Conservation (phyloP, 2,797 vertebrate genomes). For the Lophotriccus pileatus region DNA sequence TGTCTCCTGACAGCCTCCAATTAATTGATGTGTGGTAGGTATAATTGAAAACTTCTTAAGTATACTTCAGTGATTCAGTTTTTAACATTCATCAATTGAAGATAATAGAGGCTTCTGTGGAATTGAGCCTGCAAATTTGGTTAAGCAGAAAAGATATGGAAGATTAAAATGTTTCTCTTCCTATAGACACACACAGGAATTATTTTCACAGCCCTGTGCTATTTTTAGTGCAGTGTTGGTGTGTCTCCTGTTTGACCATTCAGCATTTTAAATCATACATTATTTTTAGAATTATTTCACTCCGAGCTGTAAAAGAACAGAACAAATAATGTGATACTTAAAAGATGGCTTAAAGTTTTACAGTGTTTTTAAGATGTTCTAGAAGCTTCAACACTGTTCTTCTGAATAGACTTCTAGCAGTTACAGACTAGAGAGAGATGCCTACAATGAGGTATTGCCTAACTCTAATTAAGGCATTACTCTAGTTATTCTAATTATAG, state of each 20-base stretch:
- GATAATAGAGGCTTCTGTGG: not conserved
- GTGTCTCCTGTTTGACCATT: not conserved
- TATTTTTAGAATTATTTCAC: not conserved
- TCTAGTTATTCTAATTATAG: not conserved
- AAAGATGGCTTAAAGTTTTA: not conserved
- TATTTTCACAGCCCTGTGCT: not conserved
- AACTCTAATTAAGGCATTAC: not conserved
- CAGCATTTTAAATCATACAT: not conserved
- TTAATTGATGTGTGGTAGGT: not conserved
- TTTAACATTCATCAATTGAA: not conserved
- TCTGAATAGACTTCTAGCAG: not conserved
- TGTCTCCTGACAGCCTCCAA: not conserved
- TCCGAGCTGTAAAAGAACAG: not conserved
- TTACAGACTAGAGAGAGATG: not conserved
- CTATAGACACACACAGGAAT: not conserved
- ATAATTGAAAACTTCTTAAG: not conserved
- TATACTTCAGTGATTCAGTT: not conserved
- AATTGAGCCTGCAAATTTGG: not conserved
- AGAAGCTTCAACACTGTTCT: not conserved
- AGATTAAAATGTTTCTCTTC: not conserved
- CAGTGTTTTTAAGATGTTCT: not conserved
- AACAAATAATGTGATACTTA: not conserved
- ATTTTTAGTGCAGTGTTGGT: not conserved
- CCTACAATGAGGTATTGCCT: not conserved
- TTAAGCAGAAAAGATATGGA: not conserved